phyloP scores from a whole-genome alignment of 2,113 vertebrate species.

The Eulemur macaco region DNA sequence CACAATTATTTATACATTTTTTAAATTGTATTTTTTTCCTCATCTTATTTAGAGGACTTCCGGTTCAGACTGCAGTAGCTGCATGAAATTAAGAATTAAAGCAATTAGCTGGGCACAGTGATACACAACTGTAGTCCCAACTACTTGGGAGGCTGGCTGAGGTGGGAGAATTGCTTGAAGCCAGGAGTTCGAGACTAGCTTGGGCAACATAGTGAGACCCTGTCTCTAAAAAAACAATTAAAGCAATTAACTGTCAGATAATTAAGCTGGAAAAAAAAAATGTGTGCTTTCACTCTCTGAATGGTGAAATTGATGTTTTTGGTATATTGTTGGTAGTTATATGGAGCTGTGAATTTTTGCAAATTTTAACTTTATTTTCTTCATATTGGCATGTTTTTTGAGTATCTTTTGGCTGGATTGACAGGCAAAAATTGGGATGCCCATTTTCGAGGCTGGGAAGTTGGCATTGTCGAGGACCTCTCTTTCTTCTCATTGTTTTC shows the following conservation, averaged over 20 bases:
- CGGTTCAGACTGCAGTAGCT: slow-evolving; percentile 28
- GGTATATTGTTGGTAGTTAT: background rate
- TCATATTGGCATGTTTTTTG: background rate
- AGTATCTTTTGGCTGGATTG: background rate
- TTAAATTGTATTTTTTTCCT: slow-evolving; percentile 24
- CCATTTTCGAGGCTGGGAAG: background rate
- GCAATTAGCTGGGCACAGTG: background rate
- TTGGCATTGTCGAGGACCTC: background rate
- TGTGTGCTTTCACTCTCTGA: background rate
- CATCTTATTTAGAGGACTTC: slow-evolving; percentile 51
- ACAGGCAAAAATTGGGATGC: background rate
- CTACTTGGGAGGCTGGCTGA: too few relatives aligned
- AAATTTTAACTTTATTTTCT: slow-evolving; percentile 23
- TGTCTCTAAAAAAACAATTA: background rate
- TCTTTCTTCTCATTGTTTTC: background rate
- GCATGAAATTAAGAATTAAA: slow-evolving; percentile 58
- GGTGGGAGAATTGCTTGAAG: too few relatives aligned
- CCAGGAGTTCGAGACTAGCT: too few relatives aligned
- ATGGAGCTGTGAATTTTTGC: background rate
- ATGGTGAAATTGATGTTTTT: background rate
- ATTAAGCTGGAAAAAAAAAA: slow-evolving; percentile 44
- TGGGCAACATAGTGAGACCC: too few relatives aligned
- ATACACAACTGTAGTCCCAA: too few relatives aligned
- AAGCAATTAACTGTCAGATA: slow-evolving; percentile 32
- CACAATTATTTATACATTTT: slow-evolving; percentile 37